A percentile compares a stretch with the other conserved stretches of the same genome.
phyloP scores from a whole-genome alignment of 2,113 vertebrate species.

The Chauna torquata region DNA sequence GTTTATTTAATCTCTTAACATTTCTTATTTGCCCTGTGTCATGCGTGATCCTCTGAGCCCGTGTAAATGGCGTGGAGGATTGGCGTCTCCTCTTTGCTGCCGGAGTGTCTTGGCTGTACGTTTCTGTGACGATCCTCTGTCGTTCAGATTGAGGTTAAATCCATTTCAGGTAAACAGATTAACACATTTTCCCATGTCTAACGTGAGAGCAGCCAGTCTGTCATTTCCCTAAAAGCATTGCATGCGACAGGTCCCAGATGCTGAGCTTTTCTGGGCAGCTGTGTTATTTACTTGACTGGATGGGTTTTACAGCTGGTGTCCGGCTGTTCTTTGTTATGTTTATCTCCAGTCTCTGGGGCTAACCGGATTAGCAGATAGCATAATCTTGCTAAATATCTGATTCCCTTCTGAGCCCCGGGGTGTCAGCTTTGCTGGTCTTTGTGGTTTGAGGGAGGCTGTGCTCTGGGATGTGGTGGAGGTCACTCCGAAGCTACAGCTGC shows the following conservation, averaged over 20 bases:
- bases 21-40: slow-evolving; percentile 28
- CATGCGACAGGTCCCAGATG: slow-evolving; percentile 72
- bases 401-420: slow-evolving; percentile 46
- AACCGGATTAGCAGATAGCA: slow-evolving; percentile 73
- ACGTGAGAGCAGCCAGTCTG: slow-evolving; percentile 49
- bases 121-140: slow-evolving; percentile 22
- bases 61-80: not conserved
- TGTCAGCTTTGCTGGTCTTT: slow-evolving; percentile 33
- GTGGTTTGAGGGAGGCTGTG: not conserved
- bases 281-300: slow-evolving; percentile 64
- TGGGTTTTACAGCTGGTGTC: slow-evolving; percentile 76
- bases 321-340: slow-evolving; percentile 76
- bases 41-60: not conserved
- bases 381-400: slow-evolving; percentile 69
- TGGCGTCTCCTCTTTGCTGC: not conserved
- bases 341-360: slow-evolving; percentile 70
- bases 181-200: slow-evolving; percentile 66
- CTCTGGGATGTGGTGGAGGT: slow-evolving; percentile 17
- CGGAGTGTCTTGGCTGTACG: not conserved
- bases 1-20: slow-evolving; percentile 16
- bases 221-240: slow-evolving; percentile 78
- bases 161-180: slow-evolving; percentile 74
- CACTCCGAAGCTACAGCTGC: not conserved
- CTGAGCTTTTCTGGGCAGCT: slow-evolving; percentile 71
- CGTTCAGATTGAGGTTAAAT: slow-evolving; percentile 66